Evolutionary conservation across 2,888 invertebrate species (phyloP).

Genomic region (Eurytoma adleriae): DNA sequence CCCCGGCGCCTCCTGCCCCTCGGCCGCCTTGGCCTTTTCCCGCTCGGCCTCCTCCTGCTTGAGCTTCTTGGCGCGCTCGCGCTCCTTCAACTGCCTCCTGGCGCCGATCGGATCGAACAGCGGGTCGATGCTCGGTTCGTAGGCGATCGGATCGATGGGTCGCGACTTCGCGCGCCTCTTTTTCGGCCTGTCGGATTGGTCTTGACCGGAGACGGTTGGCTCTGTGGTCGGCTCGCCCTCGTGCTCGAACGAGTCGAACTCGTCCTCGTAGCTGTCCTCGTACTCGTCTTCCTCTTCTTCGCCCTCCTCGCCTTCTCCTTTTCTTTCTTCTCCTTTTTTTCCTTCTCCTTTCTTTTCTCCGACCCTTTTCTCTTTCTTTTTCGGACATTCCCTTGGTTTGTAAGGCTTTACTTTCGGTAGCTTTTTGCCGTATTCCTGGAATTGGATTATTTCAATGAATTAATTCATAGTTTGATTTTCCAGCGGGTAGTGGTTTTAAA

Average conservation of each 20-base stretch:
- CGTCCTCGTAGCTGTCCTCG: constrained; percentile 3
- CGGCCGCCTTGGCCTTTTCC: no score
- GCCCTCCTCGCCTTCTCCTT: constrained; percentile 14
- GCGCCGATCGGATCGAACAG: constrained; percentile 62
- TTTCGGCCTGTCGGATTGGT: no score
- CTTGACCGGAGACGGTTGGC: no score
- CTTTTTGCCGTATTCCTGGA: constrained; percentile 62
- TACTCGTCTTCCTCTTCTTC: constrained; percentile 40
- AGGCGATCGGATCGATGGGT: constrained; percentile 62
- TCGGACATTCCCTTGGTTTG: constrained; percentile 22
- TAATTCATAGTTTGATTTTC: neutral
- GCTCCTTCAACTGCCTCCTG: constrained; percentile 56
- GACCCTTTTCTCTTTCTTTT: constrained; percentile 7
- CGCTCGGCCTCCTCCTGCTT: no score
- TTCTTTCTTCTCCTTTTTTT: neutral
- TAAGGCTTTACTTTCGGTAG: constrained; percentile 62
- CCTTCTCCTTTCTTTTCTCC: constrained; percentile 18
- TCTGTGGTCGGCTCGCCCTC: no score
- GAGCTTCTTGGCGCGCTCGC: no score
- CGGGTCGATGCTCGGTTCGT: constrained; percentile 65
- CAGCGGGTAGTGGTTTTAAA: no score
- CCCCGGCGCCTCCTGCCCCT: neutral
- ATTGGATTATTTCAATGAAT: neutral
- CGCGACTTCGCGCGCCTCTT: neutral
- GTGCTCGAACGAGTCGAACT: no score